phyloP scores from a whole-genome alignment of 64 coral and sea anemone genomes.

The Orbicella faveolata region DNA sequence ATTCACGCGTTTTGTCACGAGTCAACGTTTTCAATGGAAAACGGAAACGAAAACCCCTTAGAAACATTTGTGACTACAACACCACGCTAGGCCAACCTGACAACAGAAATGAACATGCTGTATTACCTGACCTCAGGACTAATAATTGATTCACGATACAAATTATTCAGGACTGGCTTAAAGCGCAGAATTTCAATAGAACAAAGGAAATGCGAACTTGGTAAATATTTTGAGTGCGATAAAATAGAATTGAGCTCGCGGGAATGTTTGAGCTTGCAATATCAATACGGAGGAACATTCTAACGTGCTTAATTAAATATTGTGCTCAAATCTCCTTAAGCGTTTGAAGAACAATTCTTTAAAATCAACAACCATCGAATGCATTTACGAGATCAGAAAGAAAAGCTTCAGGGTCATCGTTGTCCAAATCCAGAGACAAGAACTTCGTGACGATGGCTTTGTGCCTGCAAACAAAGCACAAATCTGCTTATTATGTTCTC shows the following conservation, averaged over 20 bases:
- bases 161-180: not conserved
- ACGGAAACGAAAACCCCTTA: not conserved
- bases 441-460: constrained; percentile 73
- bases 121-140: not conserved
- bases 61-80: not conserved
- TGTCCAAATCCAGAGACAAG: constrained; percentile 69
- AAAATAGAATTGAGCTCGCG: not conserved
- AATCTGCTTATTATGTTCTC: not conserved
- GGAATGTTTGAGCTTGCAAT: not conserved
- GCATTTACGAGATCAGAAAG: constrained; percentile 23
- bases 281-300: too few species aligned
- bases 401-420: constrained; percentile 73
- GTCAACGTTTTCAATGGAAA: not conserved
- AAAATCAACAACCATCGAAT: not conserved
- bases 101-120: not conserved
- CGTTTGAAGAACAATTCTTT: not conserved
- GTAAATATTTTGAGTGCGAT: not conserved
- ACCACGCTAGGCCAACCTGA: not conserved
- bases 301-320: too few species aligned
- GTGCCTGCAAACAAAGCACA: constrained; percentile 48
- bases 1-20: not conserved
- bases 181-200: not conserved
- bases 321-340: too few species aligned
- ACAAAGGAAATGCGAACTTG: not conserved
- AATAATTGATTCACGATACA: not conserved